Percentiles rank a stretch among this genome's conserved stretches.
phyloP scores from a whole-genome alignment of 2,113 vertebrate species.

The Holacanthus passer region DNA sequence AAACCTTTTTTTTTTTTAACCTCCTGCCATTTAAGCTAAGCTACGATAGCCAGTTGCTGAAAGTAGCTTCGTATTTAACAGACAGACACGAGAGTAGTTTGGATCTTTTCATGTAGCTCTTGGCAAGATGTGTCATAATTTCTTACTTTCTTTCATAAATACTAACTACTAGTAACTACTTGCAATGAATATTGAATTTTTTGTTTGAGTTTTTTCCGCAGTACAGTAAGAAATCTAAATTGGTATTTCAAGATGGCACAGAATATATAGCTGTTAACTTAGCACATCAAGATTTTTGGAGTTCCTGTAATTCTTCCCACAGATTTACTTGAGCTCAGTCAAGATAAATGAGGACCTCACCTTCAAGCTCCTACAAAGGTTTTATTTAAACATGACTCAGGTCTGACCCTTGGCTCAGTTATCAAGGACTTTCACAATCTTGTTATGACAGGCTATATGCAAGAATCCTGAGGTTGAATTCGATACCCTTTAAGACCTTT shows the following conservation, averaged over 20 bases:
- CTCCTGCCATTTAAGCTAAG: not conserved
- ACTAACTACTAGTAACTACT: not conserved
- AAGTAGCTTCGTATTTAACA: not conserved
- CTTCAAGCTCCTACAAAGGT: conserved; percentile 19
- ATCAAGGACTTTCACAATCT: conserved; percentile 38
- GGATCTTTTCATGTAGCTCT: not conserved
- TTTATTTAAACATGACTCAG: conserved; percentile 26
- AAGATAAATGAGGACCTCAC: conserved; percentile 19
- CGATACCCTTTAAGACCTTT: too few species aligned
- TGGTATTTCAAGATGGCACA: not conserved
- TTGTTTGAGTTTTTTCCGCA: not conserved
- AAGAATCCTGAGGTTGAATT: too few species aligned
- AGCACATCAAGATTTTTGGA: not conserved
- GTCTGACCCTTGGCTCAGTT: conserved; percentile 28
- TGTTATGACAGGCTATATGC: not conserved
- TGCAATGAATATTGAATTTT: not conserved
- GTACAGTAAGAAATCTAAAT: not conserved
- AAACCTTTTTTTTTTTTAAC: not conserved
- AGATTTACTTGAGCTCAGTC: conserved; percentile 22
- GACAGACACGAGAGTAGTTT: not conserved
- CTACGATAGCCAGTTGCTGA: not conserved
- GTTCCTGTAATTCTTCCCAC: not conserved
- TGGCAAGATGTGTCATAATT: not conserved
- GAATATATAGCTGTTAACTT: not conserved
- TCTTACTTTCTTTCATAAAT: too few species aligned